These are phyloP conservation scores for Zhuqinia jingwanae DNA, from an alignment of 2,888 invertebrate species.

Conservation along the genomic window DNA sequence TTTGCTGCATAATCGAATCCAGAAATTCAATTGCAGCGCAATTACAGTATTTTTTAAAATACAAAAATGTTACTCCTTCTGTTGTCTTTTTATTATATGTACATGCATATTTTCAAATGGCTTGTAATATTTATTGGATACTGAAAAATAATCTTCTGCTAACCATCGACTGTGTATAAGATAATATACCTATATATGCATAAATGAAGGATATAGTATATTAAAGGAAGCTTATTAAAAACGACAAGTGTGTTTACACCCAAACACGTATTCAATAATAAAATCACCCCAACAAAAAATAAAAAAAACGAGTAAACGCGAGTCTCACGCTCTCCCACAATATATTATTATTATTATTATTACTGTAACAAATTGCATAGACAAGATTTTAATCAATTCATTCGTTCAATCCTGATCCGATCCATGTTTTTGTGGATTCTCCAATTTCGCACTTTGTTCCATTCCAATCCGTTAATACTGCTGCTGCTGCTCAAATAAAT, in stretches of 20 bases:
- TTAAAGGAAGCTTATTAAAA: constrained; percentile 34
- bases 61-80: no score
- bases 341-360: no score
- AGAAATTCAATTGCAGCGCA: no score
- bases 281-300: background rate
- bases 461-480: constrained; percentile 18
- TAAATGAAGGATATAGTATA: background rate
- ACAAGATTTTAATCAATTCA: constrained; percentile 62
- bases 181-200: background rate
- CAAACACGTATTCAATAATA: constrained; percentile 36
- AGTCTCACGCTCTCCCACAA: background rate
- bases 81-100: no score
- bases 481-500: constrained; percentile 22
- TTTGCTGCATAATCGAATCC: constrained; percentile 61
- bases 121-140: no score
- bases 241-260: constrained; percentile 50
- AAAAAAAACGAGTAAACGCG: background rate
- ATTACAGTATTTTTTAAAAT: no score
- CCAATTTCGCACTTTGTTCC: constrained; percentile 56
- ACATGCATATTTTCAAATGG: no score
- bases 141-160: no score
- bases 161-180: no score
- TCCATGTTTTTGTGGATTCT: constrained; percentile 39
- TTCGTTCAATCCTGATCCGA: background rate
- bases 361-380: background rate